Evolutionary conservation across 2,888 invertebrate species (phyloP), one percentile per base, ranked within the genome.

Genomic region (Agonum fuliginosum): DNA sequence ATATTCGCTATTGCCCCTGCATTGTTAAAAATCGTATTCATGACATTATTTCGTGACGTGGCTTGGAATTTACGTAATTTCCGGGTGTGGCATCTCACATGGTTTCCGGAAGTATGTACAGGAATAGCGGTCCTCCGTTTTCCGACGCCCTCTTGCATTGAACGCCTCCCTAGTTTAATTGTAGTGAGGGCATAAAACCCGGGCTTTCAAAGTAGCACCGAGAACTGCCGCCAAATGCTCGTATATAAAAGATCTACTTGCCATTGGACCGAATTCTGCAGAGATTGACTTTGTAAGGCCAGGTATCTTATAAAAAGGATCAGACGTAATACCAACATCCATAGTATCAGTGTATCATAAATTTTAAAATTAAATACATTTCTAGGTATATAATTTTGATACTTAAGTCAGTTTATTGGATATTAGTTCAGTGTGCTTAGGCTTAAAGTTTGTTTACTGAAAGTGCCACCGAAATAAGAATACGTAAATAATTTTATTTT

Each of bases 151-250:
- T 34, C 20, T 20, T 67, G 41, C 37, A 43, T 67, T 54, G 54
- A 37, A 37, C 41, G 30, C 74, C 71, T 37, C 74, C 62, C 73
- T 43, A 62, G 65, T 74, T 74, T 74, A 74, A 74, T 74, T 74
- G 74, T 74, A 41, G 65, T 74, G 62, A 74, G 65, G 62, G 65
- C 65, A 74, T 74, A 74, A 74, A 74, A 74, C 54, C 74, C 19
- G 27, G 65, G 62, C 74, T 62, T 65, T 74, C 74, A 62, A 58
- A 41, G 74, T 41, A 27, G 22, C 41, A 24, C 24, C 19, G 6
- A 48, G 17, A 19, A 54, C 24, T 24, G 12, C 14, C 74, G 27
- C 65, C 65, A 58, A 74, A 74, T 74, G 74, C 37, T 46, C 62
- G 24, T 46, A 62, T 46, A 65, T 62, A 74, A 74, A 65, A 74